Base-by-base conservation (phyloP, 1,140 invertebrate genomes). In the Archegozetes longisetosus region DNA sequence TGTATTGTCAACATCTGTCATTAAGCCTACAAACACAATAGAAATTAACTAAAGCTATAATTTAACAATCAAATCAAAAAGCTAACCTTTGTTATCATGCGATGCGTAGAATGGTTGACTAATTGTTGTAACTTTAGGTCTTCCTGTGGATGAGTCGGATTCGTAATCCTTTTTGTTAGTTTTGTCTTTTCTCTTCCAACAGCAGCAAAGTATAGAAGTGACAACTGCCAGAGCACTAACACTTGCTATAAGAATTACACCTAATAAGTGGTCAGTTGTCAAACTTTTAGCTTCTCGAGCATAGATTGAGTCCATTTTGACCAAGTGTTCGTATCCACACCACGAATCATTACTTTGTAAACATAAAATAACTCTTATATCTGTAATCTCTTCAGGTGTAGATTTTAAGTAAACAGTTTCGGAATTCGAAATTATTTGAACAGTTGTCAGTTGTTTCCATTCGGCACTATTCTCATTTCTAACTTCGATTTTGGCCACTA, bases 191-290 rank as follows among this genome's bases (percentile, higher is more conserved):
- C 64, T 60, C 65, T 85, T 84, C 72, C 86, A 89, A 56, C 85
- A 84, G 68, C 86, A 91, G 76, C 88, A 91, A 63, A 90, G 78
- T 56, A 88, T 75, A 24, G 88, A 70, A 6, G 92, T 28, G n/a
- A 65, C 50, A 20, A 54, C 46, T 14, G 62, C 14, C 3, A 65
- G 60, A 23, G 40, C 62, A 23, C 62, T 28, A 3, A 52, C 32
- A 49, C 50, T 72, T 17, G 80, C 82, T 32, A 84, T 76, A 68
- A 88, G 84, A 0, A 89, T 73, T 0, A 88, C 73, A 65, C 86
- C 83, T 9, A 83, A 86, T 9, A 82, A 79, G 29, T 88, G 68
- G 24, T 54, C 61, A 0, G 80, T 77, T 32, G 80, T 80, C n/a
- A 84, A 79, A 74, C 86, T 83, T 60, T 83, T 82, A 32, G 86